Base-by-base conservation (phyloP, 2,888 invertebrate genomes). In the Mayetiola destructor region DNA sequence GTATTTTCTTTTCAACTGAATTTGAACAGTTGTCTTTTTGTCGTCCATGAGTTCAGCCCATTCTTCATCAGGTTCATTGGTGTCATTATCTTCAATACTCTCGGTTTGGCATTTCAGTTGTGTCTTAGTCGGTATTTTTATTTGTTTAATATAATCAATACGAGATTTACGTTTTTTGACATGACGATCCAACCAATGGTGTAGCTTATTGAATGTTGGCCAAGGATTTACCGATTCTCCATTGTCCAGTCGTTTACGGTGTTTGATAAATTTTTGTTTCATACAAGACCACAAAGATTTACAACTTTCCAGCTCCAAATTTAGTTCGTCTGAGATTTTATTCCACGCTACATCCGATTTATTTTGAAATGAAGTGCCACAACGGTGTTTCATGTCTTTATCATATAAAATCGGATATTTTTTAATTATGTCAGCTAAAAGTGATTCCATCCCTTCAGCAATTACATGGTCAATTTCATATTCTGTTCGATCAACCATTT, bases 191-290 rank as follows among this genome's bases (percentile, higher is more conserved):
- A 57, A n/a, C 57, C 57, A 57, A 18, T 12, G 9, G 2, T 29
- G 39, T 29, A 57, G 40, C 20, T 36, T 29, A 12, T 57, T 35
- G 16, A 29, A 57, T 12, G 39, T 54, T 20, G 57, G 37, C 57
- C 57, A 57, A 2, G 20, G 53, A 12, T 18, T 39, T 3, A 29
- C 20, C 12, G 37, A 18, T 16, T 53, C 54, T 12, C 54, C 37
- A n/a, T 37, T 57, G 8, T 57, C 57, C 27, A 53, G 21, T n/a
- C 23, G 18, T 18, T 54, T 53, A n/a, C 57, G 52, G 29, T 57
- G 37, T 52, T 57, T 57, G 9, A 57, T 57, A 18, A 39, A 57
- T 23, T 57, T 57, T 21, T 57, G 57, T 35, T 57, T 57, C 8
- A 57, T 57, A 23, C 57, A 39, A 8, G 52, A 30, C 57, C 57